These are phyloP conservation scores for Drosophila histrio DNA, from an alignment of 2,888 invertebrate genomes.

Conservation along the genomic window DNA sequence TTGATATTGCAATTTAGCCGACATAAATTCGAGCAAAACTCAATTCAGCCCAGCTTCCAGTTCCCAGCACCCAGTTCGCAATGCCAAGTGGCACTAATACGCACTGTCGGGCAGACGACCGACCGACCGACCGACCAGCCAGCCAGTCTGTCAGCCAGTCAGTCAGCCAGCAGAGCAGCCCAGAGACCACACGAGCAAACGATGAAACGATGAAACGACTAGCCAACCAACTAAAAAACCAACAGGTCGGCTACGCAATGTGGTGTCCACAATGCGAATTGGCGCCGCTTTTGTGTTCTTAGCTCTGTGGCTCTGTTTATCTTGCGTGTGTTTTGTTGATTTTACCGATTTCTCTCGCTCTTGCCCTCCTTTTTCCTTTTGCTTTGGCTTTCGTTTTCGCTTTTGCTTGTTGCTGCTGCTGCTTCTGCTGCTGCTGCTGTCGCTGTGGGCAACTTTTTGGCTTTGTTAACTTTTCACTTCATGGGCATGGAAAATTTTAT, in stretches of 20 bases:
- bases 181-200: background rate
- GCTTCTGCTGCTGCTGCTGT: conserved; percentile 14
- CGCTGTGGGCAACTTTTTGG: conserved; percentile 61
- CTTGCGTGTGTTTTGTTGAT: conserved; percentile 74
- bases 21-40: conserved; percentile 56
- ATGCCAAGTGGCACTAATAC: conserved; percentile 48
- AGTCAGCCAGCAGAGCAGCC: background rate
- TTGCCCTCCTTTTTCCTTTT: background rate
- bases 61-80: conserved; percentile 1
- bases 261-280: conserved; percentile 39
- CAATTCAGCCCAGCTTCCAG: conserved; percentile 10
- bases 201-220: background rate
- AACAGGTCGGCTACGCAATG: conserved; percentile 59
- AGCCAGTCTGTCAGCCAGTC: background rate
- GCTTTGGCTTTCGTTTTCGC: background rate
- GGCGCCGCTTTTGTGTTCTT: conserved; percentile 39
- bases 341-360: conserved; percentile 64
- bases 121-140: conserved; percentile 1
- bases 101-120: conserved; percentile 35
- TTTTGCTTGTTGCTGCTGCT: background rate
- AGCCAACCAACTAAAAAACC: conserved; percentile 23
- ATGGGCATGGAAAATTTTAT: conserved; percentile 66
- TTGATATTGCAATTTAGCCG: conserved; percentile 67
- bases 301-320: conserved; percentile 46
- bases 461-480: conserved; percentile 68